phyloP scores from a whole-genome alignment of 2,113 vertebrate species.

The Macroglossus sobrinus region DNA sequence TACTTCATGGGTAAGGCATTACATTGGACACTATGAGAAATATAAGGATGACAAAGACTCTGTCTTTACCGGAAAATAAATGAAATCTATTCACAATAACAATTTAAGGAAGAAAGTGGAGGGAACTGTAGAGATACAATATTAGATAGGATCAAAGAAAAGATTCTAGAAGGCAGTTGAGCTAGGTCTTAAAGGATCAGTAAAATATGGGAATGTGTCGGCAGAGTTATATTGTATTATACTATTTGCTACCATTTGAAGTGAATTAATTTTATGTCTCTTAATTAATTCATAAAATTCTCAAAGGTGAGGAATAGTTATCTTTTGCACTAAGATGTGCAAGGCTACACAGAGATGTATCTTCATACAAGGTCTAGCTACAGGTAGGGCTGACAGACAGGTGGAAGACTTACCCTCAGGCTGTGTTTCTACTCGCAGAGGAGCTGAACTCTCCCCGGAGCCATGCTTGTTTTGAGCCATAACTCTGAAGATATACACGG shows the following conservation, averaged over 20 bases:
- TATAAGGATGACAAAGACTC: neutral
- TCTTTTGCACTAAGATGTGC: neutral
- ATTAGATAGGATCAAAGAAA: neutral
- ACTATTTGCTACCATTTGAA: neutral
- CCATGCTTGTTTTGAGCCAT: conserved; percentile 94
- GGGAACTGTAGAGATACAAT: neutral
- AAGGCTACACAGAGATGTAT: neutral
- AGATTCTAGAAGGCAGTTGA: neutral
- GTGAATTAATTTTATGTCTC: neutral
- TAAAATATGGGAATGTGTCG: neutral
- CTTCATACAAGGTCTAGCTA: neutral
- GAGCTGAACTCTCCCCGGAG: conserved; percentile 90
- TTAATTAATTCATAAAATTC: neutral
- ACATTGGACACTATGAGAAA: neutral
- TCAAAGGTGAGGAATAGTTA: neutral
- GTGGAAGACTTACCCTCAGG: conserved; percentile 89
- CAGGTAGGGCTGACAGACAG: neutral
- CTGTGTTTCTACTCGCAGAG: conserved; percentile 93
- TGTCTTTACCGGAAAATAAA: neutral
- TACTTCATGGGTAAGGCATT: neutral
- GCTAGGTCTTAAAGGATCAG: neutral
- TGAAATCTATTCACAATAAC: neutral
- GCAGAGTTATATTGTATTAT: neutral
- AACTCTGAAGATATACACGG: conserved; percentile 93
- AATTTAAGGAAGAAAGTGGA: neutral